Evolutionary conservation across 2,113 vertebrate genomes (phyloP), one percentile per base, ranked within the genome.

Genomic region (Bubo scandiacus): DNA sequence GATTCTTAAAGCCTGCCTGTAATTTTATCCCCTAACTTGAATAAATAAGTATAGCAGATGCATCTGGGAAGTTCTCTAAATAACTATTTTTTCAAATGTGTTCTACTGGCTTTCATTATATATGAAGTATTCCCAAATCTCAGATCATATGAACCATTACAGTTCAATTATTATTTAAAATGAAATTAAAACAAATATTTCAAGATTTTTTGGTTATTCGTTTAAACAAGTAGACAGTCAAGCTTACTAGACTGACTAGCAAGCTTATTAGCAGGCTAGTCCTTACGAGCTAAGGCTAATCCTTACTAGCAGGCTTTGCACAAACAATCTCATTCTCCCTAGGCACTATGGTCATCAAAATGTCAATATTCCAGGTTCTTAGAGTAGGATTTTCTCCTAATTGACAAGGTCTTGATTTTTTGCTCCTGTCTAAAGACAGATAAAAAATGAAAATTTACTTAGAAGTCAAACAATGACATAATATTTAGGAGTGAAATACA

Each of bases 11-110:
- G 6, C 26, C 38, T 79, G 62, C 13, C 15, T 83, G 52, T 22
- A 27, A 94, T 66, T 62, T 84, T 82, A 38, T 82, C 57, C 11
- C 32, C 29, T 43, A 52, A 0, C 11, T 61, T 70, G 30, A 96
- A 82, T 32, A 90, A 94, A 77, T 90, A 93, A 70, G 59, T 91
- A 90, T 40, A 74, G 68, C 36, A 96, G 72, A 96, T 83, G 17
- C 34, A 88, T 57, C 16, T 74, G 57, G 45, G 57, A 95, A 94
- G 38, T 88, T 87, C 36, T 91, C 38, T 52, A 92, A 57, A 75
- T 32, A 36, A 82, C 26, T 54, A 38, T 55, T 92, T 97, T 95
- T 86, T 55, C 57, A 83, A 79, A 47, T 18, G 38, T 15, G 9
- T 30, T 29, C 59, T 40, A 15, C 3, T 54, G 49, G 6, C 7